Evolutionary conservation across 2,113 vertebrate species (phyloP), one percentile per base, ranked within the genome.

Genomic region (Pollachius pollachius): DNA sequence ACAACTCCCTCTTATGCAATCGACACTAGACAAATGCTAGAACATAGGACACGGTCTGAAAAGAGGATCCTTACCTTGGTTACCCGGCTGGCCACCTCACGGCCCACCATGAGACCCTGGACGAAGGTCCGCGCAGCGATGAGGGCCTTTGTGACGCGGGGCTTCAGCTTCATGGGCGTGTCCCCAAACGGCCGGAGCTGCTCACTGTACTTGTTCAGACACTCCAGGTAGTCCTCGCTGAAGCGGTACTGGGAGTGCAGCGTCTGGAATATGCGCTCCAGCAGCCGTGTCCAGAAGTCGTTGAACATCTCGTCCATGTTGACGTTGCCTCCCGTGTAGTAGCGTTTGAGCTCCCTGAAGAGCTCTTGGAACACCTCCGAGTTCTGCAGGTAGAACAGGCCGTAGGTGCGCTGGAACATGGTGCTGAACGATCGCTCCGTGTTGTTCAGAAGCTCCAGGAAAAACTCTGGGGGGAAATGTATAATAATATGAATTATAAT

Each of bases 241-340:
- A 99, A 98, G 72, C 96, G 94, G 81, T 97, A 97, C 89, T 98
- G 96, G 0, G 96, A 95, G 88, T 98, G 98, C 81, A 98, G 94
- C 2, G 98, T 89, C 92, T 98, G 95, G 82, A 99, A 98, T 95
- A 99, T 97, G 41, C 96, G 88, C 74, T 99, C 97, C 78, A 98
- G 88, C 52, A 99, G 93, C 65, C 94, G 90, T 27, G 96, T 91
- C 96, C 96, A 99, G 91, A 99, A 99, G 85, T 99, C 97, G 0
- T 96, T 96, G 62, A 99, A 89, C 95, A 97, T 97, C 82, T 98
- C 95, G 76, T 99, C 96, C 84, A 99, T 84, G 85, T 98, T 98
- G 59, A 99, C 96, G 0, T 98, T 97, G 67, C 97, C 97, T 3
- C 95, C 95, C 0, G 95, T 97, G 88, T 99, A 99, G 84, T 99